Percentiles rank a stretch among this genome's conserved stretches.
These are phyloP conservation scores for Casuarius casuarius DNA, from an alignment of 2,113 vertebrate genomes.

Conservation along the genomic window DNA sequence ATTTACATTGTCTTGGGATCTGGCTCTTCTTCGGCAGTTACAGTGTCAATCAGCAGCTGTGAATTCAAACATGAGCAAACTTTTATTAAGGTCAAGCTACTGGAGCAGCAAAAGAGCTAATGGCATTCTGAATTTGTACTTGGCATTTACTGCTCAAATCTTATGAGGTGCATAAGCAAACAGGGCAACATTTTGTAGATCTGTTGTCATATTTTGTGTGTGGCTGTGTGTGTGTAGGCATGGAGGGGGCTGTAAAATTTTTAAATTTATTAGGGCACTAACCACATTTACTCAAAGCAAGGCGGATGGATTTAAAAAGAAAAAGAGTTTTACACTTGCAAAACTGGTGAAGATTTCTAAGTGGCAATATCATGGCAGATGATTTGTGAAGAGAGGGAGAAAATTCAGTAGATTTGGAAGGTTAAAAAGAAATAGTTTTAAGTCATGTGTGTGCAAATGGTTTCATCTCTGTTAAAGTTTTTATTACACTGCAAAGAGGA, in stretches of 20 bases:
- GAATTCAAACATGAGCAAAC: not conserved
- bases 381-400: constrained; percentile 35
- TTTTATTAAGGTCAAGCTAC: not conserved
- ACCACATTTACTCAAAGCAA: not conserved
- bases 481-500: not conserved
- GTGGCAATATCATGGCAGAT: constrained; percentile 22
- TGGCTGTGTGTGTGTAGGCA: not conserved
- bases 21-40: not conserved
- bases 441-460: not conserved
- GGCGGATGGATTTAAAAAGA: not conserved
- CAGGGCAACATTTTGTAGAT: not conserved
- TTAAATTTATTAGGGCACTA: not conserved
- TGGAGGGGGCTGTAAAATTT: not conserved
- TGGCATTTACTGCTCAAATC: constrained; percentile 3
- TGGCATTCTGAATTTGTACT: constrained; percentile 5
- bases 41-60: not conserved
- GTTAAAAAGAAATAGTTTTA: constrained; percentile 30
- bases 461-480: not conserved
- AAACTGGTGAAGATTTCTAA: not conserved
- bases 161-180: not conserved
- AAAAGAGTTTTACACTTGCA: not conserved
- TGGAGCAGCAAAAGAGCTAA: not conserved
- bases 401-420: not conserved
- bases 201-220: not conserved
- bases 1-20: not conserved